Evolutionary conservation across 2,888 invertebrate genomes (phyloP), one percentile per base, ranked within the genome.

Genomic region (Himalopsyche japonica): DNA sequence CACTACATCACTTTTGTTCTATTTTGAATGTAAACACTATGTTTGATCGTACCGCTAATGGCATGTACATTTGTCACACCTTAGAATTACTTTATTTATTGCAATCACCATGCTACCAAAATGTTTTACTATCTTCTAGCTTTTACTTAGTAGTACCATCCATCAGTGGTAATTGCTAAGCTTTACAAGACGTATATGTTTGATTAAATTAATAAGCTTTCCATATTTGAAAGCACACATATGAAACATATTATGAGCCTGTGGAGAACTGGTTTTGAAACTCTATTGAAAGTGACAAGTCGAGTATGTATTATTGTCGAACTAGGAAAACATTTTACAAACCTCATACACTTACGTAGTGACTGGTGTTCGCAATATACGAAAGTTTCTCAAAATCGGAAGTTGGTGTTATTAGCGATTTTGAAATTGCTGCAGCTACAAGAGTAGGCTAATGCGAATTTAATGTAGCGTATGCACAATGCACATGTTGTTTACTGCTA

Each of bases 391-490:
- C 70, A 70, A 70, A 70, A 70, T 70, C 30, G 70, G 70, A 70
- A 30, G 27, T 70, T 27, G 27, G 70, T 27, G 70, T 70, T 70
- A 70, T 70, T 70, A 70, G 70, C 70, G 12, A 70, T 70, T 70
- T 70, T 70, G 70, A 70, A 70, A 70, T 70, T 1, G 30, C 70
- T 27, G 70, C 12, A 70, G 70, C 30, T 70, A 70, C 30, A 70
- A 15, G 30, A 27, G 24, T 70, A 27, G 81, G 81, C 81, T 84
- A 84, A 84, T 84, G 84, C 81, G 81, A 81, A 81, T 81, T 81
- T 84, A 84, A 84, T 84, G 79, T 81, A 49, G 37, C 77, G 77
- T 77, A 34, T 43, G 34, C 77, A 37, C 34, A 76, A 76, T 32
- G 24, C 57, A 57, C 70, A 30, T 27, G 70, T 27, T 70, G 12